Evolutionary conservation across 1,140 invertebrate species (phyloP).

Genomic region (Papilio aristodemus): DNA sequence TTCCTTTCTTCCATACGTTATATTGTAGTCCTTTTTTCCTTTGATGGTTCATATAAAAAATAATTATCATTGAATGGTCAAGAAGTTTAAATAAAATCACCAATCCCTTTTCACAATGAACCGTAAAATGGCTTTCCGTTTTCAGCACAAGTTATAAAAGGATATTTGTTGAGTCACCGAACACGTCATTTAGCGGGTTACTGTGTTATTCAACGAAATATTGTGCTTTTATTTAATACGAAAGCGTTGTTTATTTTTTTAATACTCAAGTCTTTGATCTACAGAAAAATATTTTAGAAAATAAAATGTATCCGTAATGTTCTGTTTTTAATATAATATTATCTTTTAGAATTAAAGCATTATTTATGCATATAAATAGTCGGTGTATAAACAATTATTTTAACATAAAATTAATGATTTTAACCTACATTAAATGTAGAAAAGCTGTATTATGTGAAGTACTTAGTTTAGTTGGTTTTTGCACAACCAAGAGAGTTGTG

Average conservation of each 20-base stretch:
- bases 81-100: constrained; percentile 56
- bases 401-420: no score
- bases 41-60: constrained; percentile 13
- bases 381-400: no score
- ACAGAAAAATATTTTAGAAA: no score
- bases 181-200: constrained; percentile 52
- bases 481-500: not conserved
- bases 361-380: no score
- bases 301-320: no score
- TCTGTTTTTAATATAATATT: no score
- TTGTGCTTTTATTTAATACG: not conserved
- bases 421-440: no score
- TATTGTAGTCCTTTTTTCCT: constrained; percentile 8
- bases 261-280: no score
- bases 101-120: constrained; percentile 79
- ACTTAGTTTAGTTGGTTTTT: no score
- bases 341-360: no score
- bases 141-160: constrained; percentile 74
- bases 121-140: constrained; percentile 80
- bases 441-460: no score
- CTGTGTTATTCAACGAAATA: constrained; percentile 4
- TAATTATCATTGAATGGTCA: constrained; percentile 15
- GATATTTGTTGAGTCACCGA: constrained; percentile 73
- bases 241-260: not conserved
- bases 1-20: not conserved